Conservation (phyloP, 2,113 vertebrate species). For the Sylvilagus bachmani region DNA sequence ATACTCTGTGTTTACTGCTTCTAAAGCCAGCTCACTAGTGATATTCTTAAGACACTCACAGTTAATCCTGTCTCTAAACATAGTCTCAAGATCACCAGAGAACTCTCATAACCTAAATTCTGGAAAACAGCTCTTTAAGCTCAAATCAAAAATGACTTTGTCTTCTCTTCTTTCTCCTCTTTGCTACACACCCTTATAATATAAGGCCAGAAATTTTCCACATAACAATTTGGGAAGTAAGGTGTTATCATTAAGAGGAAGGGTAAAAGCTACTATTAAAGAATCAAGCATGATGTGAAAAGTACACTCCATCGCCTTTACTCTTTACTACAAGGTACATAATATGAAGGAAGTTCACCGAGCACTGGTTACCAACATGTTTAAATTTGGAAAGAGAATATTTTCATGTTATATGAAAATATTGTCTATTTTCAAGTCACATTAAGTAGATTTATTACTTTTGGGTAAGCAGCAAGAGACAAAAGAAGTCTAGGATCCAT, state of each 20-base stretch:
- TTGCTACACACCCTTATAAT: not conserved
- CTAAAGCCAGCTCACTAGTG: not conserved
- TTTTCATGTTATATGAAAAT: not conserved
- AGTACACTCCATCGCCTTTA: not conserved
- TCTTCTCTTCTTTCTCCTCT: not conserved
- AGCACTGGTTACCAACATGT: not conserved
- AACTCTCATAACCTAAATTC: not conserved
- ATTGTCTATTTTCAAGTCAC: too few relatives aligned
- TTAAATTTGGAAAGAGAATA: not conserved
- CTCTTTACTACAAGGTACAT: not conserved
- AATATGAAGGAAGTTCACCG: not conserved
- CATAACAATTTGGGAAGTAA: not conserved
- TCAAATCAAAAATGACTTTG: not conserved
- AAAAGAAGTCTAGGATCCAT: not conserved
- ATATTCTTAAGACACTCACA: not conserved
- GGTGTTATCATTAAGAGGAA: not conserved
- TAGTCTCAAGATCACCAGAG: not conserved
- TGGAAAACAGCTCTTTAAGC: not conserved
- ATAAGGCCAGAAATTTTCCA: slow-evolving; percentile 1
- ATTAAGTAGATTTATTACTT: not conserved
- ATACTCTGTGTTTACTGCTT: not conserved
- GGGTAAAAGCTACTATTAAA: not conserved
- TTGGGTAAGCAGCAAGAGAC: not conserved
- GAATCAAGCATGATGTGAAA: not conserved
- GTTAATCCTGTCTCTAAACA: not conserved